These are phyloP conservation scores for Clanis bilineata DNA, from an alignment of 2,888 invertebrate species.

Conservation along the genomic window DNA sequence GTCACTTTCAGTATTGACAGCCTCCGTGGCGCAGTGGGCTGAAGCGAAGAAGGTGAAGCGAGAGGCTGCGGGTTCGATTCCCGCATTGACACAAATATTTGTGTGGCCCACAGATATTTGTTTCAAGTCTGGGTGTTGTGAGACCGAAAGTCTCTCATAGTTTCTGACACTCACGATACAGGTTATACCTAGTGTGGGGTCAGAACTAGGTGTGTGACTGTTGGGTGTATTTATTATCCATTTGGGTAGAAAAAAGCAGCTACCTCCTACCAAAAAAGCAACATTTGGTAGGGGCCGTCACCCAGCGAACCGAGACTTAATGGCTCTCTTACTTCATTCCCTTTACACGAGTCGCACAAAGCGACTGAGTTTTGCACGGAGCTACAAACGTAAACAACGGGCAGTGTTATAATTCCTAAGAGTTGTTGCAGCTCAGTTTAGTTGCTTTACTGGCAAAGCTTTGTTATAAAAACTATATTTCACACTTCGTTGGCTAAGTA, in stretches of 20 bases:
- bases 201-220: too few species aligned
- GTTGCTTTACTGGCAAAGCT: slow-evolving; percentile 8
- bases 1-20: too few species aligned
- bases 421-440: slow-evolving; percentile 17
- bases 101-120: too few species aligned
- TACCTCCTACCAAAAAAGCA: background rate
- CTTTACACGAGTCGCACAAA: slow-evolving; percentile 28
- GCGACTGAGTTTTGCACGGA: slow-evolving; percentile 15
- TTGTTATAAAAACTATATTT: slow-evolving; percentile 12
- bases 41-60: too few species aligned
- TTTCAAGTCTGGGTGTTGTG: too few species aligned
- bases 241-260: background rate
- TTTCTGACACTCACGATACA: too few species aligned
- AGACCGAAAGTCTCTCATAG: too few species aligned
- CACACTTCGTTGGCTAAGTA: background rate
- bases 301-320: slow-evolving; percentile 27
- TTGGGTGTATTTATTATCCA: too few species aligned
- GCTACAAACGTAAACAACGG: slow-evolving; percentile 16
- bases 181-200: too few species aligned
- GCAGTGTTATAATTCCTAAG: slow-evolving; percentile 18
- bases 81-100: too few species aligned
- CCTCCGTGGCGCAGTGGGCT: too few species aligned
- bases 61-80: too few species aligned
- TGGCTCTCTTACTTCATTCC: slow-evolving; percentile 35
- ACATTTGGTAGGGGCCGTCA: slow-evolving; percentile 13